Evolutionary conservation across 2,113 vertebrate genomes (phyloP), one percentile per base, ranked within the genome.

Genomic region (Xiphophorus couchianus): DNA sequence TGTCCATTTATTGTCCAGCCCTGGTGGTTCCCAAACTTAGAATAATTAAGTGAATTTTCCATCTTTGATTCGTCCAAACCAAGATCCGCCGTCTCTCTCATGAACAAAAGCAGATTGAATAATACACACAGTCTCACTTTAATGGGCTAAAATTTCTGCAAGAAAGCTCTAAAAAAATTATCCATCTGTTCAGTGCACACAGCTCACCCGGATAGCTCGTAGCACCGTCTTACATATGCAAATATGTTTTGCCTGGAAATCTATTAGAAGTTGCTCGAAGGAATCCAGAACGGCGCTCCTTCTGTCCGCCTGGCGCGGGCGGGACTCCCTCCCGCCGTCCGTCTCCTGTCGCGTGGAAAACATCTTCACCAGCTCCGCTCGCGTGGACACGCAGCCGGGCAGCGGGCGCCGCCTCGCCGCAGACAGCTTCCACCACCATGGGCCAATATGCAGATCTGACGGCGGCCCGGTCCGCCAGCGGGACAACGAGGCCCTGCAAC

Each of bases 221-320:
- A 93, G 94, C 94, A 86, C 89, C 84, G 90, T 93, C 92, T 94
- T 87, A 91, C 88, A 80, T 94, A 95, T 95, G 95, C 94, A 94
- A 94, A 95, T 94, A 94, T 92, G 87, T 94, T 95, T 95, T 94
- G 93, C 94, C 94, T 93, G 89, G 92, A 95, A 95, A 95, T 95
- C 93, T 95, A 95, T 95, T 95, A 93, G 90, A 88, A 94, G 92
- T 95, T 94, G 94, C 94, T 95, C 83, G 91, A 93, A 95, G 94
- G 94, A 92, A 92, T 92, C 94, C 94, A 94, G 94, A 93, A 93
- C 85, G 93, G 88, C 84, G 89, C 86, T 93, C 94, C 94, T 95
- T 94, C 94, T 95, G 94, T 94, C 90, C 88, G 80, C 82, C 74
- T 58, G 64, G 69, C 89, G 92, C 88, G 86, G 86, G 73, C 86